Evolutionary conservation across 2,797 vertebrate species (phyloP), one percentile per base, ranked within the genome.

Genomic region (Anas capensis): DNA sequence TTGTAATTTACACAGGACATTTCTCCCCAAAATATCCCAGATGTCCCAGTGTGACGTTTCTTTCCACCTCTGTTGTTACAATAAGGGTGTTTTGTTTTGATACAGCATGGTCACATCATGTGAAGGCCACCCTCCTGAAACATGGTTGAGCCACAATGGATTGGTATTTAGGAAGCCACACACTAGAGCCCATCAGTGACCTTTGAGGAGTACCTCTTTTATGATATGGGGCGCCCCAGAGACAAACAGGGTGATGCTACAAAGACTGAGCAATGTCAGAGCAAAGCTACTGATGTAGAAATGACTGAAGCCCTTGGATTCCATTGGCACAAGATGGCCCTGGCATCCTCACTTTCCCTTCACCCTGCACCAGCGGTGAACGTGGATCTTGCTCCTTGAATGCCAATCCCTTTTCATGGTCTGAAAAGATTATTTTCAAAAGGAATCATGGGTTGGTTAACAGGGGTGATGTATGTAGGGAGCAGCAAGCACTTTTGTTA

Each of bases 21-120:
- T 86, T 87, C 68, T 82, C 66, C 83, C 46, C 82, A 94, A 93
- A 95, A 78, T 82, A 77, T 36, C 81, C 33, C 85, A 51, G 69
- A 65, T 80, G 57, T 84, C 81, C 53, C 60, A 66, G 38, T n/a
- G 27, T 75, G 78, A 82, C 1, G 0, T 60, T 84, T 70, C 26
- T 82, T 76, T 65, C 57, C n/a, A 33, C 46, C 34, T 88, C 12
- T 10, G 27, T 62, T 73, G 19, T 68, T 84, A 44, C 11, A 71
- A 8, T 17, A 61, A 66, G 3, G 4, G 18, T 0, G 3, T 3
- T 8, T 0, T 48, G 40, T 60, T 72, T 48, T 49, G 1, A 40
- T 83, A 79, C 56, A 84, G 2, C 8, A 3, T 2, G 14, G 49
- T 53, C 38, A 68, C 0, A 0, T 81, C 36, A 8, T 2, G 7